Conservation (phyloP, 2,113 vertebrate species). For the Peromyscus californicus region DNA sequence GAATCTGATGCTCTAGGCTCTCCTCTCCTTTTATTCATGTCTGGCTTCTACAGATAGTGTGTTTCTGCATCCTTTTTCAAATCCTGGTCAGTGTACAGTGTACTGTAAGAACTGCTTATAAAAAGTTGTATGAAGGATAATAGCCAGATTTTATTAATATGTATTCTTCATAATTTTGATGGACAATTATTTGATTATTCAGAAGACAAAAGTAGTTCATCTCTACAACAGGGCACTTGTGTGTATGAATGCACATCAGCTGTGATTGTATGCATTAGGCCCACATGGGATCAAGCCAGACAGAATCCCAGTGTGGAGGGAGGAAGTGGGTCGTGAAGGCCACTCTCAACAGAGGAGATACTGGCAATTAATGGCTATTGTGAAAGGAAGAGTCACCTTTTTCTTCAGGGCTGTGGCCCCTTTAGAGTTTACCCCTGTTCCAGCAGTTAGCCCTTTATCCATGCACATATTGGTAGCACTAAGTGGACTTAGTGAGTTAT, state of each 20-base stretch:
- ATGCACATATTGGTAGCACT: not conserved
- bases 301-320: not conserved
- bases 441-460: not conserved
- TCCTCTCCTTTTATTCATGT: conserved; percentile 59
- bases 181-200: conserved; percentile 57
- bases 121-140: conserved; percentile 34
- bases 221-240: not conserved
- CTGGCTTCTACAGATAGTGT: conserved; percentile 65
- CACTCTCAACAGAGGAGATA: not conserved
- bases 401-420: not conserved
- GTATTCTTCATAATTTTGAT: conserved; percentile 55
- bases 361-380: not conserved
- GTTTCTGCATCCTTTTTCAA: conserved; percentile 63
- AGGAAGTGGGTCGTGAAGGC: not conserved
- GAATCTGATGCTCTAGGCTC: conserved; percentile 54
- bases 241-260: not conserved
- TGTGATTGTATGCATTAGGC: not conserved
- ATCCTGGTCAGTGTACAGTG: conserved; percentile 17
- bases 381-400: not conserved
- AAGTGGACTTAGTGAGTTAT: not conserved
- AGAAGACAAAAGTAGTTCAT: conserved; percentile 34
- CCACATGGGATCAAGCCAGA: not conserved
- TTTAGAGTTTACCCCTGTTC: not conserved
- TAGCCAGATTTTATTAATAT: conserved; percentile 50
- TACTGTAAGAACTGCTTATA: conserved; percentile 54